phyloP scores from a whole-genome alignment of 2,797 vertebrate genomes.

The Antennarius maculatus region DNA sequence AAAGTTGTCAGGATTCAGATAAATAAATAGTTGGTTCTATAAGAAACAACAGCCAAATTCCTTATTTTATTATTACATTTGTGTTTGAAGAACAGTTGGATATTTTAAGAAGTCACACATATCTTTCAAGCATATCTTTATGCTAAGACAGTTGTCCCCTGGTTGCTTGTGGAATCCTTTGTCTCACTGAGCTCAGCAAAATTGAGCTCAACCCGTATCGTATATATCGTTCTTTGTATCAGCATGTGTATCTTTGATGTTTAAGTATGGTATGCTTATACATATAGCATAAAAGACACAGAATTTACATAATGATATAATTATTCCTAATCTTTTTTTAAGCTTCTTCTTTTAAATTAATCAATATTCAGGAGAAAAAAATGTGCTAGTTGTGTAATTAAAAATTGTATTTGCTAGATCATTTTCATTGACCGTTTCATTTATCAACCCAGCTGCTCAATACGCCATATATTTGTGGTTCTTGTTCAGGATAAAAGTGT shows the following conservation, averaged over 20 bases:
- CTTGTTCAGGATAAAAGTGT: conserved; percentile 57
- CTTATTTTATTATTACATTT: neutral
- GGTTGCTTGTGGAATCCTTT: neutral
- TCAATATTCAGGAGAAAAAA: conserved; percentile 49
- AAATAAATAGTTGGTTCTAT: neutral
- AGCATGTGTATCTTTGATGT: neutral
- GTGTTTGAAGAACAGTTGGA: neutral
- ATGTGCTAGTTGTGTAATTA: conserved; percentile 58
- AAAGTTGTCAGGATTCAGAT: neutral
- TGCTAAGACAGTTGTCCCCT: neutral
- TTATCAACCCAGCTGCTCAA: conserved; percentile 60
- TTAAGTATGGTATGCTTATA: too few relatives aligned
- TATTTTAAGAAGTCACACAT: too few relatives aligned
- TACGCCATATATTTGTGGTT: conserved; percentile 54
- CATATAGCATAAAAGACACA: neutral
- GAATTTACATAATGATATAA: conserved; percentile 11
- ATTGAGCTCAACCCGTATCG: neutral
- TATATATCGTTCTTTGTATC: neutral
- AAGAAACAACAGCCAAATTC: neutral
- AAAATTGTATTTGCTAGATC: conserved; percentile 64
- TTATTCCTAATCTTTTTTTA: conserved; percentile 26
- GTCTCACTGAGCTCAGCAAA: neutral
- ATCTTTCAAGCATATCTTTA: neutral
- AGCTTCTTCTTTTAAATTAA: conserved; percentile 52
- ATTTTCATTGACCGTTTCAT: conserved; percentile 67